phyloP scores from a whole-genome alignment of 2,797 vertebrate genomes.

The Gallinago stenura region DNA sequence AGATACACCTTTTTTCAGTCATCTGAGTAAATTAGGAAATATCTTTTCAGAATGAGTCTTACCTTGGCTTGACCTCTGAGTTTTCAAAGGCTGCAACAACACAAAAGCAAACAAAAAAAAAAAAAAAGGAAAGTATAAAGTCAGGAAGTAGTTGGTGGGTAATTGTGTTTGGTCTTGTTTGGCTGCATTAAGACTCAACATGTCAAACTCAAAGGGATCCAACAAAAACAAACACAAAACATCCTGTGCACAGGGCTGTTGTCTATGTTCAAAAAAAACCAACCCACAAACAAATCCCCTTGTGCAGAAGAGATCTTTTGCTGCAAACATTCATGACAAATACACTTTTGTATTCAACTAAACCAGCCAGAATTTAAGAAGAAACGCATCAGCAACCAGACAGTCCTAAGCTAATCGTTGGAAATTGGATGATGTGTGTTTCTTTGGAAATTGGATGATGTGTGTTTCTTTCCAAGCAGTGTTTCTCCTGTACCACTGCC shows the following conservation, averaged over 20 bases:
- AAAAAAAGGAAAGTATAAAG: background rate
- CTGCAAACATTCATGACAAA: background rate
- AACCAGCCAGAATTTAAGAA: background rate
- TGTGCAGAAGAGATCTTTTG: background rate
- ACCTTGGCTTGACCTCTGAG: background rate
- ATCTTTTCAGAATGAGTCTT: background rate
- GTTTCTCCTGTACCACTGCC: background rate
- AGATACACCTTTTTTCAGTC: background rate
- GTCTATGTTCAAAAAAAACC: accelerated
- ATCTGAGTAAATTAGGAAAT: background rate
- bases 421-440: background rate
- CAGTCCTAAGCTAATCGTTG: background rate
- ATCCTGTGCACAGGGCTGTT: background rate
- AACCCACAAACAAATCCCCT: background rate
- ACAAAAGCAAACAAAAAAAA: background rate
- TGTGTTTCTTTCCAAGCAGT: background rate
- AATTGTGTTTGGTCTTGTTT: background rate
- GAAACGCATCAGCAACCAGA: background rate
- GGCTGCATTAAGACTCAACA: background rate
- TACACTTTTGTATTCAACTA: accelerated
- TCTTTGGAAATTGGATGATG: background rate
- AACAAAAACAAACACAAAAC: background rate
- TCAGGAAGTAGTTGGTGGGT: background rate
- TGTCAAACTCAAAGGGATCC: background rate
- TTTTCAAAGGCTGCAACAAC: background rate